Evolutionary conservation across 2,888 invertebrate species (phyloP).

Genomic region (Sipha maydis): DNA sequence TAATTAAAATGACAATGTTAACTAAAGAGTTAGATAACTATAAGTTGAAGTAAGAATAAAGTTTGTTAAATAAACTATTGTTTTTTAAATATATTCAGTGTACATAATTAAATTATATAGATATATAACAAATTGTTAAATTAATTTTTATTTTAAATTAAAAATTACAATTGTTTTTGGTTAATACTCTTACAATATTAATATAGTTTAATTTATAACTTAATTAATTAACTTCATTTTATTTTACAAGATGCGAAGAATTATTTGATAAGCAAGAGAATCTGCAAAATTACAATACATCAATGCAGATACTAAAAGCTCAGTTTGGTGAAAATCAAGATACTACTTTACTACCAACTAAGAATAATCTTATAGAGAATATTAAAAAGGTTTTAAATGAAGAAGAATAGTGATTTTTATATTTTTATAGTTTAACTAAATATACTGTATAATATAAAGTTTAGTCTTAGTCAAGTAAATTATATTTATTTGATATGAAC

Average conservation of each 20-base stretch:
- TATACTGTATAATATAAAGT: too few species aligned
- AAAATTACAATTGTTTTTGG: too few species aligned
- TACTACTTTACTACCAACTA: not conserved
- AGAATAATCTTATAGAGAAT: slow-evolving; percentile 2
- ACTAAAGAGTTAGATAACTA: slow-evolving; percentile 37
- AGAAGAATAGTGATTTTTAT: not conserved
- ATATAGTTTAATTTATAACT: not conserved
- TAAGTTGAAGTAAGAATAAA: slow-evolving; percentile 33
- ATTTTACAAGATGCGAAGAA: slow-evolving; percentile 49
- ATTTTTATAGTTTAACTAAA: not conserved
- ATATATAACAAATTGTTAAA: not conserved
- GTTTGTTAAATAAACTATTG: not conserved
- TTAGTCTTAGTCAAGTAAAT: too few species aligned
- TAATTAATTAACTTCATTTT: not conserved
- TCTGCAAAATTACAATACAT: slow-evolving; percentile 25
- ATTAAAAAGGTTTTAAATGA: slow-evolving; percentile 16
- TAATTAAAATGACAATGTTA: slow-evolving; percentile 37
- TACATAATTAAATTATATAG: not conserved
- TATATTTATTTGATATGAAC: too few species aligned
- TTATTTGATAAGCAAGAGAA: slow-evolving; percentile 24
- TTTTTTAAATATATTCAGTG: not conserved
- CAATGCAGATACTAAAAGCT: slow-evolving; percentile 35
- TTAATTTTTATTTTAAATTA: not conserved
- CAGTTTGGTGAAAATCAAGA: slow-evolving; percentile 41
- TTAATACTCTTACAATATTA: too few species aligned